Base-by-base conservation (phyloP, 2,797 vertebrate genomes). In the Erpetoichthys calabaricus region DNA sequence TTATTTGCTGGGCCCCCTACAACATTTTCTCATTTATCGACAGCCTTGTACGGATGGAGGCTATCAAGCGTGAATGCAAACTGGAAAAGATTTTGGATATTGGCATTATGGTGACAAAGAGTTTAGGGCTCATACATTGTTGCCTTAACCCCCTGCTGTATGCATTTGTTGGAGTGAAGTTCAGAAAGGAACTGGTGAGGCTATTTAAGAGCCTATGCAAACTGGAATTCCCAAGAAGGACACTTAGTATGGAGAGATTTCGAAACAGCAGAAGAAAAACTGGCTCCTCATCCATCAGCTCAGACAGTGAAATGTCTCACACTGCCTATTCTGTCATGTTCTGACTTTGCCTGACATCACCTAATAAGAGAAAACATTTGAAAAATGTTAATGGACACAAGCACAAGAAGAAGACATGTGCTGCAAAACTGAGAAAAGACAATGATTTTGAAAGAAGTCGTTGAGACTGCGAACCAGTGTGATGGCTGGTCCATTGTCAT, bases 131-230 rank as follows among this genome's bases (percentile, higher is more conserved):
- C 55, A 64, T 75, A 1, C 89, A 91, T 63, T 87, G 80, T 9
- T 88, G 88, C 55, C 70, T 90, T 7, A 91, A 91, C 73, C 89
- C 89, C 2, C 62, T 91, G 55, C 76, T 89, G 25, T 91, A 91
- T 0, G 84, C 85, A 7, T 85, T 90, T 3, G 80, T 86, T 4
- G 89, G 88, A 2, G 78, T 84, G 45, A 89, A 86, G 69, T 91
- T 91, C 68, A 79, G 84, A 43, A 81, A 68, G 61, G 89, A 89
- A 70, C 73, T 89, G 45, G 46, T 45, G 4, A 68, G 62, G 43
- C 73, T 89, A 79, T 81, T 70, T 54, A 83, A 83, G 60, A 49
- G 47, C 47, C n/a, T 49, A 3, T 70, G 64, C 52, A 47, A 74
- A 54, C 72, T 86, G 62, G 71, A 69, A 42, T 68, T 68, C 57